These are phyloP conservation scores for Balaeniceps rex DNA, from an alignment of 2,113 vertebrate genomes.

Conservation along the genomic window DNA sequence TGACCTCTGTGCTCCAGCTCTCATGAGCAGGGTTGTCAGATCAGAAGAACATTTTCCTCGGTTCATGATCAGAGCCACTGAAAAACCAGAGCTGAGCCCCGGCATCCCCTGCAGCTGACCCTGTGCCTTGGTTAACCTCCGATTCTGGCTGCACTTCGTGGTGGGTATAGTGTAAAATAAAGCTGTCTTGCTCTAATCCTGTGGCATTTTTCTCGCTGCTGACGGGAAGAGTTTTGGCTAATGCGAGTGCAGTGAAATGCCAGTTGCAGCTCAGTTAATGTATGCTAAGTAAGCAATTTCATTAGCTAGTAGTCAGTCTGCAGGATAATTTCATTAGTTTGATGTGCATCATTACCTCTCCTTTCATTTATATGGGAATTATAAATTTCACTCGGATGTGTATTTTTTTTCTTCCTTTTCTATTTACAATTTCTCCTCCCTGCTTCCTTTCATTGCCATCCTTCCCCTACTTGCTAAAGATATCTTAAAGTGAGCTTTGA, in stretches of 20 bases:
- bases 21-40: not conserved
- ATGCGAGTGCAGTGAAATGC: not conserved
- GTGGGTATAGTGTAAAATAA: not conserved
- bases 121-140: accelerated
- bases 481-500: not conserved
- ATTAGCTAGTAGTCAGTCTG: slow-evolving; percentile 8
- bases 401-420: not conserved
- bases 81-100: not conserved
- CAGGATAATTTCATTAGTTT: slow-evolving; percentile 17
- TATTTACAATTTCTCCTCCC: not conserved
- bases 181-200: not conserved
- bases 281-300: slow-evolving; percentile 34
- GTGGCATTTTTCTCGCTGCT: not conserved
- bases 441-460: not conserved
- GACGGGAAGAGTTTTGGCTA: not conserved
- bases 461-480: not conserved
- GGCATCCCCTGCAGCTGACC: not conserved
- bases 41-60: not conserved
- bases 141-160: not conserved
- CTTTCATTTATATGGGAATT: not conserved
- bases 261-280: not conserved
- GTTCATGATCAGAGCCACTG: not conserved
- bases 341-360: not conserved
- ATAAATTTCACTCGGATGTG: not conserved
- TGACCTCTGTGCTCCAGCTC: not conserved